phyloP scores from a whole-genome alignment of 2,888 invertebrate species.

The Heliconius cydno region DNA sequence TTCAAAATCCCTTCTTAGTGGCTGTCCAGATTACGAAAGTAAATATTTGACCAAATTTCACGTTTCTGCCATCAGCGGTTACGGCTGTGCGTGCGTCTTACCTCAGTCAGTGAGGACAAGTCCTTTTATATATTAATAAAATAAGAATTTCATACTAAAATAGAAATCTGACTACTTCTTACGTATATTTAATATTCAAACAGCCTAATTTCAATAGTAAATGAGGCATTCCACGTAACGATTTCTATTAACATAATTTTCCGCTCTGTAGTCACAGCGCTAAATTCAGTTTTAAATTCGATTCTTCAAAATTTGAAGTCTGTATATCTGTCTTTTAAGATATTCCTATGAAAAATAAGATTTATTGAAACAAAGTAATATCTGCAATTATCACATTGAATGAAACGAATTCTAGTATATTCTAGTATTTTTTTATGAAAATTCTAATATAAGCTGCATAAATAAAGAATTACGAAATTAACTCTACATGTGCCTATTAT shows the following conservation, averaged over 20 bases:
- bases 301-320: conserved; percentile 28
- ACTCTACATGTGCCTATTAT: not conserved
- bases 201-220: conserved; percentile 33
- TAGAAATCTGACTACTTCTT: conserved; percentile 39
- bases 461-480: too few species aligned
- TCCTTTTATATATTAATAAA: too few species aligned
- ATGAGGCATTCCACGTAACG: conserved; percentile 34
- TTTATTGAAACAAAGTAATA: not conserved
- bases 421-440: too few species aligned
- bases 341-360: not conserved
- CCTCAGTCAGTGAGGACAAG: too few species aligned
- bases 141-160: conserved; percentile 47
- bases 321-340: not conserved
- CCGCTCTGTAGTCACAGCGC: conserved; percentile 62
- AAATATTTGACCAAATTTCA: too few species aligned
- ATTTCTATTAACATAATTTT: conserved; percentile 68
- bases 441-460: too few species aligned
- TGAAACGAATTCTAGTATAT: too few species aligned
- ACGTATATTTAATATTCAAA: conserved; percentile 37
- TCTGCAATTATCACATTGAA: not conserved
- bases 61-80: too few species aligned
- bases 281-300: conserved; percentile 55
- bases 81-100: too few species aligned
- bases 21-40: too few species aligned
- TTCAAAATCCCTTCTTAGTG: too few species aligned